phyloP scores from a whole-genome alignment of 2,113 vertebrate genomes.

The Thryonomys swinderianus region DNA sequence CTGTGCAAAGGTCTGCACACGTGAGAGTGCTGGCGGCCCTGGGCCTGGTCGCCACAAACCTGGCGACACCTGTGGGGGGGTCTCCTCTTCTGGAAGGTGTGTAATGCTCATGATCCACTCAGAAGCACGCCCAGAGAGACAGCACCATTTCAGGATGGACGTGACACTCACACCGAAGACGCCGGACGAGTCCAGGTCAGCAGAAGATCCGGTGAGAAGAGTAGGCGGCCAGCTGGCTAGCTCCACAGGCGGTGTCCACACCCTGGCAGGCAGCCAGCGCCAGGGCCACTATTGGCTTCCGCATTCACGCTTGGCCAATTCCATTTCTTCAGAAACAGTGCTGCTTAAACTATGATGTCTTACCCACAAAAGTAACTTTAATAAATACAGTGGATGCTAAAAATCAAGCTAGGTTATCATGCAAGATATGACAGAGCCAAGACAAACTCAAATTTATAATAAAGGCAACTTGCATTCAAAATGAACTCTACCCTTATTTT shows the following conservation, averaged over 20 bases:
- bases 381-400: slow-evolving; percentile 86
- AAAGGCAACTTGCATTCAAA: slow-evolving; percentile 91
- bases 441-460: slow-evolving; percentile 87
- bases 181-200: slow-evolving; percentile 35
- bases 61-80: slow-evolving; percentile 78
- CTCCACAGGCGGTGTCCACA: not conserved
- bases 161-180: slow-evolving; percentile 41
- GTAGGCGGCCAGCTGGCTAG: slow-evolving; percentile 54
- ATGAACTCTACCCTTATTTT: slow-evolving; percentile 89
- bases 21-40: slow-evolving; percentile 32
- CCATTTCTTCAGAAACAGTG: slow-evolving; percentile 72
- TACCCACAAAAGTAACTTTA: slow-evolving; percentile 81
- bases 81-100: slow-evolving; percentile 54
- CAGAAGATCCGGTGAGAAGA: slow-evolving; percentile 62
- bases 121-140: slow-evolving; percentile 81
- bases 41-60: slow-evolving; percentile 62
- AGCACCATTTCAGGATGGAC: slow-evolving; percentile 75
- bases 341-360: slow-evolving; percentile 79
- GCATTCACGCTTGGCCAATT: slow-evolving; percentile 77
- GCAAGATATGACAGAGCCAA: slow-evolving; percentile 86
- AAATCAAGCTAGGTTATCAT: slow-evolving; percentile 86
- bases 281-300: too few relatives aligned
- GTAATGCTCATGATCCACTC: slow-evolving; percentile 66
- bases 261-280: too few relatives aligned
- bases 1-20: slow-evolving; percentile 20